Evolutionary conservation across 2,797 vertebrate genomes (phyloP).

Genomic region (Peromyscus eremicus): DNA sequence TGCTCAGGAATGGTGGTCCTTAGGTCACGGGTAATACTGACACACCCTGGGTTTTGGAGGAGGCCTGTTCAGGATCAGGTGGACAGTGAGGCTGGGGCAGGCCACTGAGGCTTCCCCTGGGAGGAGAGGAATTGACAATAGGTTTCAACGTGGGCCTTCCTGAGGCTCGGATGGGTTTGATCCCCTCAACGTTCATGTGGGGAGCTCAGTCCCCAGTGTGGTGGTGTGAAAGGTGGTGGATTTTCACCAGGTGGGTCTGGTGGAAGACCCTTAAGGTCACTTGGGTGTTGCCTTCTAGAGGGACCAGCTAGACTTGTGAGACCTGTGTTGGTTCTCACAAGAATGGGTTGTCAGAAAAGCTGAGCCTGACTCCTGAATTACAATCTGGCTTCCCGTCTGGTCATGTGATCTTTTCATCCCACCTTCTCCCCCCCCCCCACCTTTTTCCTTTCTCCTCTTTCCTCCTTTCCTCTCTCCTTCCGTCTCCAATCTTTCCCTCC

Average conservation of each 20-base stretch:
- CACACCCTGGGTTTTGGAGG: not conserved
- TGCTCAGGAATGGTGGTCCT: not conserved
- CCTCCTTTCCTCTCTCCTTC: not conserved
- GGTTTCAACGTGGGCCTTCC: not conserved
- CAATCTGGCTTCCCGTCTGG: not conserved
- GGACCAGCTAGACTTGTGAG: not conserved
- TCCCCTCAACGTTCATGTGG: not conserved
- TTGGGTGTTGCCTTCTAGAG: not conserved
- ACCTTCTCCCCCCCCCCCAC: rapidly evolving
- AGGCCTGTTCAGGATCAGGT: not conserved
- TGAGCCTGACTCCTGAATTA: not conserved
- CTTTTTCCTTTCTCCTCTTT: not conserved
- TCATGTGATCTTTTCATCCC: not conserved
- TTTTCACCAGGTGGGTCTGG: not conserved
- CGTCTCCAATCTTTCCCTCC: no score
- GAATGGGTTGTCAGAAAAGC: not conserved
- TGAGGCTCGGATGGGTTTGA: not conserved
- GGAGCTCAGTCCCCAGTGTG: not conserved
- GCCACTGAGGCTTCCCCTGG: not conserved
- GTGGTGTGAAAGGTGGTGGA: not conserved
- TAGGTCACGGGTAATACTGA: not conserved
- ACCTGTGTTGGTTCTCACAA: not conserved
- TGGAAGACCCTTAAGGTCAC: not conserved
- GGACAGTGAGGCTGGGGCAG: not conserved
- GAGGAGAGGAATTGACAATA: not conserved